Evolutionary conservation across 2,888 invertebrate species (phyloP).

Genomic region (Artemia sinica): DNA sequence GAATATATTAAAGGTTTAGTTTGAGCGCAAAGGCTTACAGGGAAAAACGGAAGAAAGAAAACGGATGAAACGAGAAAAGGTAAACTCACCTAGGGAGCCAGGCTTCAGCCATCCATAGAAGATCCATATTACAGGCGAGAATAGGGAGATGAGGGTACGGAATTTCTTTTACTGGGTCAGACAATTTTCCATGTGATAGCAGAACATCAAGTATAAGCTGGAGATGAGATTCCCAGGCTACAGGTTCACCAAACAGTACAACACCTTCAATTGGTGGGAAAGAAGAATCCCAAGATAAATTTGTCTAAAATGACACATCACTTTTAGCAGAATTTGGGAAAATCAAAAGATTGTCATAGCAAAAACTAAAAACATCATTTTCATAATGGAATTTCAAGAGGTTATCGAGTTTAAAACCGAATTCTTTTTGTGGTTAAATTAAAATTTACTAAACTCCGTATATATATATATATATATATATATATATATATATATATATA

Average conservation of each 20-base stretch:
- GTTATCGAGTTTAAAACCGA: too few relatives aligned
- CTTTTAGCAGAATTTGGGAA: too few relatives aligned
- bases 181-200: conserved; percentile 41
- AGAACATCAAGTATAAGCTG: conserved; percentile 45
- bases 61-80: conserved; percentile 13
- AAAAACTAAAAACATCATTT: too few relatives aligned
- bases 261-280: conserved; percentile 42
- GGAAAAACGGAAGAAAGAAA: not conserved
- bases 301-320: conserved; percentile 24
- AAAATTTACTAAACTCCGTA: too few relatives aligned
- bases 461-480: too few relatives aligned
- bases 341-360: too few relatives aligned
- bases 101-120: conserved; percentile 45
- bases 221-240: conserved; percentile 45
- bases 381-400: too few relatives aligned
- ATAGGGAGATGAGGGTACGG: conserved; percentile 45
- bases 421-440: too few relatives aligned
- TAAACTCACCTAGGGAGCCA: conserved; percentile 40
- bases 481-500: too few relatives aligned
- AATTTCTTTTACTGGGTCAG: conserved; percentile 30
- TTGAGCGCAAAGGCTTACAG: not conserved
- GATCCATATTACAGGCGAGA: conserved; percentile 48
- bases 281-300: conserved; percentile 36
- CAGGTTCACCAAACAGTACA: conserved; percentile 46
- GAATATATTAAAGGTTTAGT: too few relatives aligned